Evolutionary conservation across 2,797 vertebrate species (phyloP).

Genomic region (Parauchenoglanis punctatus): DNA sequence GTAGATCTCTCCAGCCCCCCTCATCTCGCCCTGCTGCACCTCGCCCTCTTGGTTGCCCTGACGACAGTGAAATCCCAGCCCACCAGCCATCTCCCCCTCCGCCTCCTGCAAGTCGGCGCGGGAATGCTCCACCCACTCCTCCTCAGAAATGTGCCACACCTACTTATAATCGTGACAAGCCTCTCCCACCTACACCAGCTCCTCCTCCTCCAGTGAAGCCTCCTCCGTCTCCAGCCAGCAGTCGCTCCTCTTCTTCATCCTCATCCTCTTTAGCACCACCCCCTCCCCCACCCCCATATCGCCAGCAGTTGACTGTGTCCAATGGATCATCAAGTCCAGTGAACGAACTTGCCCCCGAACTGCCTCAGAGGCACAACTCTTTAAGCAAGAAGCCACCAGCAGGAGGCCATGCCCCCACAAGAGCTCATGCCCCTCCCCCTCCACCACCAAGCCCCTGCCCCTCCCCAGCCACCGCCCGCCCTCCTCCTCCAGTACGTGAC

Average conservation of each 20-base stretch:
- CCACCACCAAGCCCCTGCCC: slow-evolving; percentile 76
- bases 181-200: slow-evolving; percentile 81
- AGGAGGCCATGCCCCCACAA: slow-evolving; percentile 73
- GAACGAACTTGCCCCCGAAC: slow-evolving; percentile 80
- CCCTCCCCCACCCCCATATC: slow-evolving; percentile 82
- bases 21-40: slow-evolving; percentile 80
- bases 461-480: slow-evolving; percentile 77
- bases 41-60: slow-evolving; percentile 75
- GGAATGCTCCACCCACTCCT: slow-evolving; percentile 75
- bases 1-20: slow-evolving; percentile 75
- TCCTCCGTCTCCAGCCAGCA: slow-evolving; percentile 79
- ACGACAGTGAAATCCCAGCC: slow-evolving; percentile 60
- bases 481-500: slow-evolving; percentile 83
- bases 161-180: slow-evolving; percentile 86
- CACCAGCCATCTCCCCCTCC: slow-evolving; percentile 74
- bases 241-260: slow-evolving; percentile 61
- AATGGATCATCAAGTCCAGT: slow-evolving; percentile 80
- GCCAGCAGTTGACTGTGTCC: slow-evolving; percentile 77
- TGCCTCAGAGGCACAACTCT: slow-evolving; percentile 91
- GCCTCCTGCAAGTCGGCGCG: slow-evolving; percentile 68
- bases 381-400: slow-evolving; percentile 83
- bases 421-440: slow-evolving; percentile 79
- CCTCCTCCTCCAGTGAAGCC: slow-evolving; percentile 75
- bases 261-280: slow-evolving; percentile 72
- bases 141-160: slow-evolving; percentile 64